Percentiles rank a stretch among this genome's conserved stretches.
Conservation (phyloP, 2,797 vertebrate genomes). For the Coregonus ussuriensis region DNA sequence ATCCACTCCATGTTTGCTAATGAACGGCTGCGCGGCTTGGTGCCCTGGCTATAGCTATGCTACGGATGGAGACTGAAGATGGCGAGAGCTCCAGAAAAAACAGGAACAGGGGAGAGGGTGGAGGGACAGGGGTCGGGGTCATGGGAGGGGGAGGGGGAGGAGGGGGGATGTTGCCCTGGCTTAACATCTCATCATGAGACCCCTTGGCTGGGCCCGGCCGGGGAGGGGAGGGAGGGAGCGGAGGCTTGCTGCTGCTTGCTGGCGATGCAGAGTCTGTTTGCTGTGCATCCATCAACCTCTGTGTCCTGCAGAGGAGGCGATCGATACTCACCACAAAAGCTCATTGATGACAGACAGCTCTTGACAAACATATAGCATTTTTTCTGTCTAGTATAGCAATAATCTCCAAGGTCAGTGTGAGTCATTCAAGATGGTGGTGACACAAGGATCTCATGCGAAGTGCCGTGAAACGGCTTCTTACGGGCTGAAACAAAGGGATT, state of each 20-base stretch:
- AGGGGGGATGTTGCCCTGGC: slow-evolving; percentile 37
- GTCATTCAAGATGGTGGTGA: slow-evolving; percentile 41
- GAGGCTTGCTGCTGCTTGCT: slow-evolving; percentile 44
- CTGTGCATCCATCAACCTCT: slow-evolving; percentile 73
- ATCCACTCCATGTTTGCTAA: slow-evolving; percentile 70
- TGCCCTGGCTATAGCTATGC: slow-evolving; percentile 30
- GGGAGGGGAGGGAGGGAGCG: no score
- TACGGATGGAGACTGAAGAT: neutral
- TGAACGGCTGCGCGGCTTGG: slow-evolving; percentile 60
- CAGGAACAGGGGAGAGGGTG: neutral
- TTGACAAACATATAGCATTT: slow-evolving; percentile 76
- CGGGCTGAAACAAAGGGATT: slow-evolving; percentile 37
- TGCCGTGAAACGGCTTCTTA: slow-evolving; percentile 34
- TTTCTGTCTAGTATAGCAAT: slow-evolving; percentile 77
- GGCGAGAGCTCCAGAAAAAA: neutral
- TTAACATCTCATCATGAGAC: slow-evolving; percentile 62
- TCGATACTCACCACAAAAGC: slow-evolving; percentile 78
- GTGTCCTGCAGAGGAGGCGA: slow-evolving; percentile 66
- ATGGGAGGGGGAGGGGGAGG: slow-evolving; percentile 15
- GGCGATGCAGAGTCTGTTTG: slow-evolving; percentile 75
- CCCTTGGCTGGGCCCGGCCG: slow-evolving; percentile 37
- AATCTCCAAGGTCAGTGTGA: slow-evolving; percentile 74
- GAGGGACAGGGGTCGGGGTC: neutral
- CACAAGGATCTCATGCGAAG: slow-evolving; percentile 17
- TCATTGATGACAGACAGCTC: slow-evolving; percentile 77